These are phyloP conservation scores for Alcis repandata DNA, from an alignment of 2,888 invertebrate species.

Conservation along the genomic window DNA sequence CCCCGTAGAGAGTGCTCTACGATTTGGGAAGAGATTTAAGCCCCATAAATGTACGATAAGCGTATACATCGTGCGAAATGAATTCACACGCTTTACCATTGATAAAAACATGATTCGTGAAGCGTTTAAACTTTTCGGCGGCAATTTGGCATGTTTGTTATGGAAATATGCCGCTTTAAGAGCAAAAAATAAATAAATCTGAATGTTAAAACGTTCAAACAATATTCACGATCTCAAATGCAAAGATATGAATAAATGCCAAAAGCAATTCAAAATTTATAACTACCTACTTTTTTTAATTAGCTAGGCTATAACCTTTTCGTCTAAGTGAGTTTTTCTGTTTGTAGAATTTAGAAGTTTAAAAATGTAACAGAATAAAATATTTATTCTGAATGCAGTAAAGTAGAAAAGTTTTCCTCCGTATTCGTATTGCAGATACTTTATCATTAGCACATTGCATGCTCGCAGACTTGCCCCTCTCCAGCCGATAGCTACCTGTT, in stretches of 20 bases:
- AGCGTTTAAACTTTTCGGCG: conserved; percentile 42
- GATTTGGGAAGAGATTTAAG: conserved; percentile 59
- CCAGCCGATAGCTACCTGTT: conserved; percentile 47
- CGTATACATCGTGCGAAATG: conserved; percentile 54
- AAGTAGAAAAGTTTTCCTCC: conserved; percentile 17
- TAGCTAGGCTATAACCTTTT: neutral
- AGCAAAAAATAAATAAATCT: conserved; percentile 15
- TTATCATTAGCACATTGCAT: conserved; percentile 26
- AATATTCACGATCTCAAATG: neutral
- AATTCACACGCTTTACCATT: conserved; percentile 53
- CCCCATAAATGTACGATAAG: conserved; percentile 55
- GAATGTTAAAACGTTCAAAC: neutral
- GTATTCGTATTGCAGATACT: conserved; percentile 28
- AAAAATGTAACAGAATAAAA: conserved; percentile 10
- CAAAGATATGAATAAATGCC: neutral
- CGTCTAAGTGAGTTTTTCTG: no score
- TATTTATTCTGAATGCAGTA: conserved; percentile 8
- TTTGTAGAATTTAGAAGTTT: no score
- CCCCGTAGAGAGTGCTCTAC: conserved; percentile 35
- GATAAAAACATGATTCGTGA: conserved; percentile 51
- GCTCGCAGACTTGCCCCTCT: conserved; percentile 30
- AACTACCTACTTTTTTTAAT: neutral
- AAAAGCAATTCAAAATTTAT: neutral
- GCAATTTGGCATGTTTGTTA: conserved; percentile 39
- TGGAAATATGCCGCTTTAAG: conserved; percentile 28